Evolutionary conservation across 2,113 vertebrate genomes (phyloP), one percentile per base, ranked within the genome.

Genomic region (Nanger granti): DNA sequence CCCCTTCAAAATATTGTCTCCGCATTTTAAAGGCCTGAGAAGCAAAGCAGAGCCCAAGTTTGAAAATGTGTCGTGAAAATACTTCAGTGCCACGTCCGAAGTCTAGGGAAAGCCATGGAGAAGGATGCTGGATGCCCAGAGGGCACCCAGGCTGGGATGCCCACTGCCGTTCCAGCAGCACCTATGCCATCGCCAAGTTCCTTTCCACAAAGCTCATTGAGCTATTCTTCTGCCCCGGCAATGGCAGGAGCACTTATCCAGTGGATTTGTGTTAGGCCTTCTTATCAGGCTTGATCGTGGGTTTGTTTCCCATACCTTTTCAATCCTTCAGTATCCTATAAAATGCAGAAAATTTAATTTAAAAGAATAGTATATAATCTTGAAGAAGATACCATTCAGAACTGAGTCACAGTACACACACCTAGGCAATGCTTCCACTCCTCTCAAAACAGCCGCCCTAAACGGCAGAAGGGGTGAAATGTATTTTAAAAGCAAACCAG

Each of bases 1-100:
- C 57, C 69, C 97, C 86, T 92, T 98, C 87, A 69, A 98, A 98
- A 87, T 49, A 31, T 85, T 95, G 97, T 97, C 85, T 97, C 97
- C 86, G 86, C 66, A 29, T 89, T 82, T 97, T 52, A 26, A 97
- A 91, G 92, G 52, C 44, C 49, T 4, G 79, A 85, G n/a, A 83
- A 93, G 95, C 93, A 82, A 95, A 97, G 80, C 3, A 92, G 52
- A 89, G 52, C 8, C 44, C 41, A 10, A 14, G 18, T 24, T 86
- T 2, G 8, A 4, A 85, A 83, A 87, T 0, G 1, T 86, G 34
- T 66, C 54, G 31, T 52, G 87, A 12, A 97, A 95, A 93, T 11
- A 92, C 0, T 1, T 37, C 14, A 0, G 6, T n/a, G 84, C 0
- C 1, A 69, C 22, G 24, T 37, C 80, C 0, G 0, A 24, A 1